phyloP scores from a whole-genome alignment of 64 coral and sea anemone genomes.

The Catalaphyllia jardinei region DNA sequence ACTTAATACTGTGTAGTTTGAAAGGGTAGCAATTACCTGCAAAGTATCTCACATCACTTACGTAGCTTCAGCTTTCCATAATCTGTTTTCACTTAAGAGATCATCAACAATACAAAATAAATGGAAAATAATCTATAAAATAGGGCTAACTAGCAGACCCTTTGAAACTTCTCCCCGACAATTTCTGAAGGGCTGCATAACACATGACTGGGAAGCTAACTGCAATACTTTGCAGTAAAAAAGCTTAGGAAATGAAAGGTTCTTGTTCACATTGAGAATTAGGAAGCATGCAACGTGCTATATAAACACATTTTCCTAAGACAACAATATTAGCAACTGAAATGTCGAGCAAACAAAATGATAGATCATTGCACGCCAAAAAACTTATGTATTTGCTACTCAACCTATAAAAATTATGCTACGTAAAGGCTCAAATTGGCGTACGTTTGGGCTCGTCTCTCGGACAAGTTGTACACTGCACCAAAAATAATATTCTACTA shows the following conservation, averaged over 20 bases:
- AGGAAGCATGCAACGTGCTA: not conserved
- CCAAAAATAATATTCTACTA: not conserved
- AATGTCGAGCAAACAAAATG: not conserved
- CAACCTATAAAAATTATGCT: slow-evolving; percentile 34
- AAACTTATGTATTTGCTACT: not conserved
- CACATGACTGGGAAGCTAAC: not conserved
- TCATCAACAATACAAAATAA: slow-evolving; percentile 47
- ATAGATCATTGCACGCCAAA: not conserved
- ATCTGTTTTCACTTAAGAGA: slow-evolving; percentile 13
- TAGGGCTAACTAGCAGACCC: not conserved
- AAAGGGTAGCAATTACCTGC: slow-evolving; percentile 13
- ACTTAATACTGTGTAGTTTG: not conserved
- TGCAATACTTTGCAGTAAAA: slow-evolving; percentile 1
- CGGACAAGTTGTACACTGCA: not conserved
- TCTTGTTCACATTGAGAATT: not conserved
- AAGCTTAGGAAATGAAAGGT: not conserved
- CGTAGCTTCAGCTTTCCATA: slow-evolving; percentile 8
- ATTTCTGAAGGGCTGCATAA: not conserved
- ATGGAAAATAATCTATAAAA: slow-evolving; percentile 12
- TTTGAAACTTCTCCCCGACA: not conserved
- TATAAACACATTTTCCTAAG: not conserved
- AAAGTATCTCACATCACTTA: not conserved
- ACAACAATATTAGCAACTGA: not conserved
- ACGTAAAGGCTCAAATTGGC: not conserved
- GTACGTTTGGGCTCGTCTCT: not conserved